These are phyloP conservation scores for Chlamydotis undulata DNA, from an alignment of 2,113 vertebrate genomes.

Conservation along the genomic window DNA sequence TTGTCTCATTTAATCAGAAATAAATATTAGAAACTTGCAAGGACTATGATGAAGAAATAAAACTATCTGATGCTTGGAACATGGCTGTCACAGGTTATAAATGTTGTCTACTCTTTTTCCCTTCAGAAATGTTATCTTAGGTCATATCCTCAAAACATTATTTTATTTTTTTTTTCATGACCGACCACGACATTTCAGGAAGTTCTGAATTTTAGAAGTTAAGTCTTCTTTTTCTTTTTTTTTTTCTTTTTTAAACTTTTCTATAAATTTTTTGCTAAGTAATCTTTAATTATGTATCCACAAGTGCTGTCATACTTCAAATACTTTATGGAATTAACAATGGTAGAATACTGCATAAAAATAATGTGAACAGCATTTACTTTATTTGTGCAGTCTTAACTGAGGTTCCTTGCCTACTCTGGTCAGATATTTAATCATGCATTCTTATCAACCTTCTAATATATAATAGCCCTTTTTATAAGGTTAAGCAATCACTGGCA, in stretches of 20 bases:
- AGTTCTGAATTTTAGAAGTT: background rate
- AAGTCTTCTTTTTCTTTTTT: background rate
- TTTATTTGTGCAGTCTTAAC: background rate
- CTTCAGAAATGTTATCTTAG: background rate
- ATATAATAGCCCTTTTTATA: background rate
- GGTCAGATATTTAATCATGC: background rate
- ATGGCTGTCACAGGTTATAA: background rate
- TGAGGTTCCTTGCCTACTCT: background rate
- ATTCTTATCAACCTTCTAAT: background rate
- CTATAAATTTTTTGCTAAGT: background rate
- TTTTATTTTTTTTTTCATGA: background rate
- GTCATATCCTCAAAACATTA: background rate
- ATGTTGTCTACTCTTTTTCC: background rate
- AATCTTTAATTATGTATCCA: background rate
- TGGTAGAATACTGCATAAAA: background rate
- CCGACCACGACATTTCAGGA: rapidly evolving
- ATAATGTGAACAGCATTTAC: background rate
- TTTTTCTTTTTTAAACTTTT: background rate
- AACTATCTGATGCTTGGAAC: background rate
- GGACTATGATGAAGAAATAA: background rate
- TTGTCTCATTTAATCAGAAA: background rate
- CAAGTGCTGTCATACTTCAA: background rate
- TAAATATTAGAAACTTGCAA: background rate
- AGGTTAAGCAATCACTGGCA: background rate
- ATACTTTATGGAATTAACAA: background rate